Evolutionary conservation across 2,797 vertebrate genomes (phyloP), one percentile per base, ranked within the genome.

Genomic region (Helostoma temminkii): DNA sequence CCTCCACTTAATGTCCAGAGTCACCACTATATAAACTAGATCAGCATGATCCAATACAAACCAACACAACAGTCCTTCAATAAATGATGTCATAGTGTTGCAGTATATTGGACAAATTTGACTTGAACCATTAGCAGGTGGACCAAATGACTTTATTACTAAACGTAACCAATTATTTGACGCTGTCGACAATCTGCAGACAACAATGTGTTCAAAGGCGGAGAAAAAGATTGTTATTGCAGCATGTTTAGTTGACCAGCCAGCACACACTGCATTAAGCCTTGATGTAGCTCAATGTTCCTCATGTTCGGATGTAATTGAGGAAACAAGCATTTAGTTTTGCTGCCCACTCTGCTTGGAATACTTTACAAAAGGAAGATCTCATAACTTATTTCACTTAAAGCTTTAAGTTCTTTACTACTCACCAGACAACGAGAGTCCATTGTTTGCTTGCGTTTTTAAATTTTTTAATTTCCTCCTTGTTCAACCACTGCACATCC

Each of bases 241-340:
- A 68, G 12, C 26, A 42, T 2, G 6, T 47, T 39, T 26, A n/a
- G n/a, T 16, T 19, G 3, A 6, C 54, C 16, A 42, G 60, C 18
- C 9, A n/a, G n/a, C n/a, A n/a, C n/a, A n/a, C n/a, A n/a, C n/a
- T 15, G 25, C 34, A 37, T 76, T 45, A 63, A 39, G 39, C 43
- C 61, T 43, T 26, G 10, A 61, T 2, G 28, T 12, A 49, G 24
- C n/a, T n/a, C n/a, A n/a, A n/a, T n/a, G n/a, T n/a, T n/a, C n/a
- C n/a, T n/a, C n/a, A n/a, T n/a, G n/a, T n/a, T n/a, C n/a, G n/a
- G n/a, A n/a, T n/a, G n/a, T n/a, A n/a, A n/a, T n/a, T n/a, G n/a
- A n/a, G n/a, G n/a, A n/a, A n/a, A n/a, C n/a, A n/a, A n/a, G n/a
- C n/a, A n/a, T n/a, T n/a, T n/a, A n/a, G n/a, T n/a, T n/a, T n/a